These are phyloP conservation scores for Myripristis murdjan DNA, from an alignment of 2,797 vertebrate genomes.

Conservation along the genomic window DNA sequence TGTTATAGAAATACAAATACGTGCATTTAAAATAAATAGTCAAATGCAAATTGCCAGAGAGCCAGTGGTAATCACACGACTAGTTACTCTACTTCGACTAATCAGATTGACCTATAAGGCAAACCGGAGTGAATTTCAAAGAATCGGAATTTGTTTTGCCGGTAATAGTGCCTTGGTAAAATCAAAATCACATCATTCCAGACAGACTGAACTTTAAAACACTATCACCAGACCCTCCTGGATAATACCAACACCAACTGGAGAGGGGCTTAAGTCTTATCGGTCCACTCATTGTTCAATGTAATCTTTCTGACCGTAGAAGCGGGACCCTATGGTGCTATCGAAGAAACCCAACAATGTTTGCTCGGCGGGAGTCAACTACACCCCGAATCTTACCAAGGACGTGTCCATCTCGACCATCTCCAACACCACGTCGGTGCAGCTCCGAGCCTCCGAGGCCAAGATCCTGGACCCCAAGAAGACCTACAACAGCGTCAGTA, in stretches of 20 bases:
- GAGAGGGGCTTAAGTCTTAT: constrained; percentile 1
- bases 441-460: constrained; percentile 85
- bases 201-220: constrained; percentile 16
- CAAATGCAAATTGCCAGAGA: constrained; percentile 17
- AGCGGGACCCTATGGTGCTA: constrained; percentile 90
- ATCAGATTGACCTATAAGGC: too few relatives aligned
- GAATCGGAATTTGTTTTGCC: too few relatives aligned
- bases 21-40: constrained; percentile 27
- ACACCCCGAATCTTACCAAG: constrained; percentile 91
- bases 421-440: constrained; percentile 83
- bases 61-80: constrained; percentile 1
- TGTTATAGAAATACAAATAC: constrained; percentile 3
- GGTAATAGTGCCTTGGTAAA: constrained; percentile 11
- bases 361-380: constrained; percentile 88
- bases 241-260: too few relatives aligned
- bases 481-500: constrained; percentile 97
- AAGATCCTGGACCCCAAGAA: constrained; percentile 92
- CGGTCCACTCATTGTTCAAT: neutral
- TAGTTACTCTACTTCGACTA: too few relatives aligned
- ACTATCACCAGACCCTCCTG: too few relatives aligned
- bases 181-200: too few relatives aligned
- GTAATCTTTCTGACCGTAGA: constrained; percentile 77
- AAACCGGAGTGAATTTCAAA: constrained; percentile 17
- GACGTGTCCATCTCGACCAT: constrained; percentile 89
- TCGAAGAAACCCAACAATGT: constrained; percentile 90